Evolutionary conservation across 1,140 invertebrate genomes (phyloP), one percentile per base, ranked within the genome.

Genomic region (Fopius arisanus): DNA sequence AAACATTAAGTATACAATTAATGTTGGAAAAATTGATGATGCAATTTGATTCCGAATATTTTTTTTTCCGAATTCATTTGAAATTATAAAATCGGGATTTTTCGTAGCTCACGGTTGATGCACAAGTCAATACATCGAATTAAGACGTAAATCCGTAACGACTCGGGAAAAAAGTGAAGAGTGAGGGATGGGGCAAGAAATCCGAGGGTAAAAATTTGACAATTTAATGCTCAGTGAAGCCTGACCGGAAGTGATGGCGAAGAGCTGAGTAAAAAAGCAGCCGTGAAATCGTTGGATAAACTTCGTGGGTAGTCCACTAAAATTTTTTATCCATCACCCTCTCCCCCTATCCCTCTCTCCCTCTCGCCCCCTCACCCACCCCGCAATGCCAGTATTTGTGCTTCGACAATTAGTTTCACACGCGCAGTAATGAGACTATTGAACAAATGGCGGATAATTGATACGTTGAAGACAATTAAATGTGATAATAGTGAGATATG

Each of bases 181-280:
- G 19, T 5, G 19, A 51, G 43, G 43, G n/a, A 12, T 51, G 7
- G n/a, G 14, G 19, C 43, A 51, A 51, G 43, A 51, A 51, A 51
- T 51, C 19, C 14, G n/a, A 21, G 43, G 43, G 43, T 51, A 51
- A 51, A 51, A 51, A 51, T 51, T 51, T 51, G 43, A 51, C 43
- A 51, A 51, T 51, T 51, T 51, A 51, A 51, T 51, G 43, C 43
- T 51, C 43, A 51, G n/a, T 21, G 43, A 51, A 51, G 43, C 43
- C 43, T 51, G 3, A 51, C 43, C 43, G 43, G 43, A 51, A 51
- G 43, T 51, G 14, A 51, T 40, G 5, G 37, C n/a, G 43, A 14
- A 21, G 19, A 21, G 19, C 3, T 0, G n/a, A 51, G 2, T 12
- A 51, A 51, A 51, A 51, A 51, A 51, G 14, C 2, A 51, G 5